Evolutionary conservation across 2,888 invertebrate species (phyloP).

Genomic region (Neria commutata): DNA sequence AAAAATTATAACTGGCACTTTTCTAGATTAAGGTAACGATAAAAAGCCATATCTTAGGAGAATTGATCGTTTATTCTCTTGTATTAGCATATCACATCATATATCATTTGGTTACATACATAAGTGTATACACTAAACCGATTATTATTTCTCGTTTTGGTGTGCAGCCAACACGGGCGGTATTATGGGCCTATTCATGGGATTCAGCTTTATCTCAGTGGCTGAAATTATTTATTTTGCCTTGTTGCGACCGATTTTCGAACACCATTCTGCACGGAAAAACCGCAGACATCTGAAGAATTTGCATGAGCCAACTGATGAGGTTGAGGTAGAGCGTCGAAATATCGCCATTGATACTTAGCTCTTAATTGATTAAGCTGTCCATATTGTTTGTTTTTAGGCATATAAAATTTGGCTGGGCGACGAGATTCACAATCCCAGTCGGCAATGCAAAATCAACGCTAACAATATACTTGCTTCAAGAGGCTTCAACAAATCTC

Average conservation of each 20-base stretch:
- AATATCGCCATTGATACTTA: too few relatives aligned
- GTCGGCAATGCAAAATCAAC: too few relatives aligned
- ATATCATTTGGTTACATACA: neutral
- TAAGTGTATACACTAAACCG: too few relatives aligned
- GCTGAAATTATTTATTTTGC: slow-evolving; percentile 78
- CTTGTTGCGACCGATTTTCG: slow-evolving; percentile 64
- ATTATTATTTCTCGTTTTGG: neutral
- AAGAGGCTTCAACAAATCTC: too few relatives aligned
- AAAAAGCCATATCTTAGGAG: too few relatives aligned
- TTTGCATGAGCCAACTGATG: too few relatives aligned
- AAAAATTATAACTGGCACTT: too few relatives aligned
- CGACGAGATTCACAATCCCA: neutral
- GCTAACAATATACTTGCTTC: too few relatives aligned
- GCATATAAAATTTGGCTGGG: neutral
- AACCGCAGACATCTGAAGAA: neutral
- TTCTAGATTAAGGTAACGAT: neutral
- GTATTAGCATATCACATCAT: neutral
- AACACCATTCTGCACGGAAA: slow-evolving; percentile 58
- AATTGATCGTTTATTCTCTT: neutral
- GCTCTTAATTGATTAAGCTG: neutral
- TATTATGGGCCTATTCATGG: slow-evolving; percentile 75
- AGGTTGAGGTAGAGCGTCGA: too few relatives aligned
- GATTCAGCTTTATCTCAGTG: slow-evolving; percentile 80
- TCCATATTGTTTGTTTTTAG: neutral
- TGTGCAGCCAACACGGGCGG: slow-evolving; percentile 80